phyloP scores from a whole-genome alignment of 2,797 vertebrate genomes.

The Scolopax rusticola region DNA sequence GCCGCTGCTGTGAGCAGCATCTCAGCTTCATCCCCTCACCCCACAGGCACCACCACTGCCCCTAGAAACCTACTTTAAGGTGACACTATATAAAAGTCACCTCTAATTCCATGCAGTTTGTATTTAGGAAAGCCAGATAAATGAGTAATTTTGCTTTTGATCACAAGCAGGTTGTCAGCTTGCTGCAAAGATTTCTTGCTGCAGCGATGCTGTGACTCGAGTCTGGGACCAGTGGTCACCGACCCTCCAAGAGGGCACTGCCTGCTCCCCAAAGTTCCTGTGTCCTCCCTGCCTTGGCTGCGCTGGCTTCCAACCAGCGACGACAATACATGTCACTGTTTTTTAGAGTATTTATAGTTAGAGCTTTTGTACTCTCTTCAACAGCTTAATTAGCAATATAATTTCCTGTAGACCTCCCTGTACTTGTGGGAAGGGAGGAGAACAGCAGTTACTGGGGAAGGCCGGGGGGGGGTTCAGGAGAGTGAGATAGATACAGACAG shows the following conservation, averaged over 20 bases:
- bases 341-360: conserved; percentile 46
- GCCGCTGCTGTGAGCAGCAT: rapidly evolving
- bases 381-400: conserved; percentile 42
- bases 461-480: background rate
- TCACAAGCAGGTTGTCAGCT: too few relatives aligned
- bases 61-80: background rate
- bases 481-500: background rate
- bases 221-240: background rate
- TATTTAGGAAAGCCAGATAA: rapidly evolving
- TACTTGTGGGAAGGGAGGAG: background rate
- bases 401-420: conserved; percentile 22
- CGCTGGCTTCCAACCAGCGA: background rate
- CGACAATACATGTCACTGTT: background rate
- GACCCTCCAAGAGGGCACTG: background rate
- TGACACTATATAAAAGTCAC: background rate
- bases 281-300: background rate
- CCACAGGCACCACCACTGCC: rapidly evolving
- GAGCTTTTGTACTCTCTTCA: conserved; percentile 31
- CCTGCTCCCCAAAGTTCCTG: background rate
- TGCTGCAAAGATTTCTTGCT: background rate
- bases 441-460: conserved; percentile 33
- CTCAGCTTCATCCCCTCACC: background rate
- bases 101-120: background rate
- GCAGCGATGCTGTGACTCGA: background rate
- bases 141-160: background rate